Evolutionary conservation across 1,140 invertebrate genomes (phyloP).

Genomic region (Onthophagus taurus): DNA sequence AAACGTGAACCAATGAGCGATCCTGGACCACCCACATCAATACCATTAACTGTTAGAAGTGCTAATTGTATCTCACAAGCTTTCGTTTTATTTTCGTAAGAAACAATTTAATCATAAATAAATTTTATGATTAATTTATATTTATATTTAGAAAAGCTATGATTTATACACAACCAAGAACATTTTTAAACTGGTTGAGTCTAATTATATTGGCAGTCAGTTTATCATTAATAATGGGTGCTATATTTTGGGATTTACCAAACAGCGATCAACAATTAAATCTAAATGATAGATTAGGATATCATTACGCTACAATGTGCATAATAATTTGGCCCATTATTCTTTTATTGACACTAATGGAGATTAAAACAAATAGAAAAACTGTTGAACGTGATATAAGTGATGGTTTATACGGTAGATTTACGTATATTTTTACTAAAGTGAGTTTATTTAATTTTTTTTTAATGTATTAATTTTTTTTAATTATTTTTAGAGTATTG

Average conservation of each 20-base stretch:
- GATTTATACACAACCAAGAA: slow-evolving; percentile 77
- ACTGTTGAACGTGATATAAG: slow-evolving; percentile 69
- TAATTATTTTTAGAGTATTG: slow-evolving; percentile 43
- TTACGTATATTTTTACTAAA: slow-evolving; percentile 68
- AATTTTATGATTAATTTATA: slow-evolving; percentile 9
- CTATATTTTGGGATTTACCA: slow-evolving; percentile 82
- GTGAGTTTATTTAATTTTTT: slow-evolving; percentile 41
- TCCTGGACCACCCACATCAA: slow-evolving; percentile 62
- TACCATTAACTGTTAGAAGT: slow-evolving; percentile 54
- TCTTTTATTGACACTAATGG: slow-evolving; percentile 54
- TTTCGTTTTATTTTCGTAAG: slow-evolving; percentile 63
- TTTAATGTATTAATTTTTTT: slow-evolving; percentile 1
- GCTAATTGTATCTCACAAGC: slow-evolving; percentile 55
- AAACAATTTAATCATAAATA: slow-evolving; percentile 12
- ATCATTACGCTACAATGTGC: slow-evolving; percentile 73
- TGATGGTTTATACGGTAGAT: slow-evolving; percentile 68
- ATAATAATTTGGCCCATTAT: slow-evolving; percentile 68
- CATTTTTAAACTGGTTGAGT: slow-evolving; percentile 65
- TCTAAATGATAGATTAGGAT: slow-evolving; percentile 69
- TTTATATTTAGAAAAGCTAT: slow-evolving; percentile 45
- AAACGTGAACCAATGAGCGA: slow-evolving; percentile 59
- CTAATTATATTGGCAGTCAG: slow-evolving; percentile 67
- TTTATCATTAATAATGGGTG: slow-evolving; percentile 74
- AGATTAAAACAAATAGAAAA: slow-evolving; percentile 55
- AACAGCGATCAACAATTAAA: slow-evolving; percentile 59